These are phyloP conservation scores for Dasypus novemcinctus DNA, from an alignment of 2,113 vertebrate genomes.

Conservation along the genomic window DNA sequence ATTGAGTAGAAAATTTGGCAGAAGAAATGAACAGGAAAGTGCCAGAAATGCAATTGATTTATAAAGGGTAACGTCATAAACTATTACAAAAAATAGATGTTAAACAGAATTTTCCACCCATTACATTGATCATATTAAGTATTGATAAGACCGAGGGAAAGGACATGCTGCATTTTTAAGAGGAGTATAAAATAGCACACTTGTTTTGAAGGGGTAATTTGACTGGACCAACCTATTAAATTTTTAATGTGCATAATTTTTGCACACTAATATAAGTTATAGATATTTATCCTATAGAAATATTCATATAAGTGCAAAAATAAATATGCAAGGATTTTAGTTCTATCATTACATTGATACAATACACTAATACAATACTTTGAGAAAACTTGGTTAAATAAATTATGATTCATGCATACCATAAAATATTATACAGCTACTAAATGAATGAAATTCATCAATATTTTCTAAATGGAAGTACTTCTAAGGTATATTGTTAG, in stretches of 20 bases:
- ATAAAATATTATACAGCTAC: not conserved
- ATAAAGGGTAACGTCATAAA: not conserved
- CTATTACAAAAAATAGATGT: not conserved
- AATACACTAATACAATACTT: not conserved
- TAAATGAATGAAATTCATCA: not conserved
- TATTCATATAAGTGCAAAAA: not conserved
- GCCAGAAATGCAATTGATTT: not conserved
- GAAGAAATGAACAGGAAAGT: not conserved
- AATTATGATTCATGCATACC: not conserved
- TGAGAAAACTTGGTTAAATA: not conserved
- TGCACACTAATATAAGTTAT: not conserved
- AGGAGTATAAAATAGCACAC: not conserved
- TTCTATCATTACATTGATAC: not conserved
- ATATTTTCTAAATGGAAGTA: not conserved
- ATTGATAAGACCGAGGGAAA: not conserved
- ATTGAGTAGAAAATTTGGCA: not conserved
- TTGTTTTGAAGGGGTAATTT: not conserved
- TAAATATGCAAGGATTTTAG: not conserved
- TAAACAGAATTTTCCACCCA: not conserved
- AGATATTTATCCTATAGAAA: not conserved
- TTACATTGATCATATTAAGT: not conserved
- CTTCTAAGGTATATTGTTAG: not conserved
- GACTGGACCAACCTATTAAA: not conserved
- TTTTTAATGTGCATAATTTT: not conserved
- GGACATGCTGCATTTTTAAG: not conserved